Base-by-base conservation (phyloP, 2,888 invertebrate species). In the Drosophila kambysellisi region DNA sequence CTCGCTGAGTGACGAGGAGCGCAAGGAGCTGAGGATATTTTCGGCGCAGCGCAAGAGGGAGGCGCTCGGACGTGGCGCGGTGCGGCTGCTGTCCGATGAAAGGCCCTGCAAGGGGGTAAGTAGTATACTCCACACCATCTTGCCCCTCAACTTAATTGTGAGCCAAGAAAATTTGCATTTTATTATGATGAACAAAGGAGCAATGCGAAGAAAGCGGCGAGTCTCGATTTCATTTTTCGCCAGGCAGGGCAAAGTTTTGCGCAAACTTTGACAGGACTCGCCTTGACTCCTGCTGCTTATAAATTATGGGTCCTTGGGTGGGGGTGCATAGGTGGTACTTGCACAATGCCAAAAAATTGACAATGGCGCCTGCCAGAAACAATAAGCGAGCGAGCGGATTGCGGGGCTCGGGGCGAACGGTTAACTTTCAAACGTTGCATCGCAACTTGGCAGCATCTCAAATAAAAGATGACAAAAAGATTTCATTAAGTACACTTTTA, bases 41-140 rank as follows among this genome's bases (percentile, higher is more conserved):
- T 98, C 97, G 84, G 96, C 97, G 29, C 98, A 98, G 94, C 94
- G 99, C 91, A 99, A 99, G 93, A 94, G 98, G 64, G 99, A 99
- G 92, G 98, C 99, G 7, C 95, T 99, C 61, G 99, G 99, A 17
- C 94, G 99, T 63, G 99, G 99, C 11, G 96, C 96, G 88, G 98
- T 98, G 74, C 95, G 97, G 80, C 96, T 97, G 93, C 94, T 96
- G 88, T 96, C 96, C 51, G 95, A 96, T 73, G 94, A 95, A 20
- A 95, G 96, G 90, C 94, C 96, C 61, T 97, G 97, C 92, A 95
- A 96, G 85, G 95, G 96, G 95, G 97, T 97, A 93, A 95, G 96
- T 83, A 53, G 11, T 7, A 30, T 30, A 9, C 25, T 20, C 25
- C 25, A 25, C 25, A 25, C 25, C 25, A 25, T 2, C 57, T 29